A percentile compares a stretch with the other conserved stretches of the same genome.
Conservation (phyloP, 2,888 invertebrate species). For the Sycophila texana region DNA sequence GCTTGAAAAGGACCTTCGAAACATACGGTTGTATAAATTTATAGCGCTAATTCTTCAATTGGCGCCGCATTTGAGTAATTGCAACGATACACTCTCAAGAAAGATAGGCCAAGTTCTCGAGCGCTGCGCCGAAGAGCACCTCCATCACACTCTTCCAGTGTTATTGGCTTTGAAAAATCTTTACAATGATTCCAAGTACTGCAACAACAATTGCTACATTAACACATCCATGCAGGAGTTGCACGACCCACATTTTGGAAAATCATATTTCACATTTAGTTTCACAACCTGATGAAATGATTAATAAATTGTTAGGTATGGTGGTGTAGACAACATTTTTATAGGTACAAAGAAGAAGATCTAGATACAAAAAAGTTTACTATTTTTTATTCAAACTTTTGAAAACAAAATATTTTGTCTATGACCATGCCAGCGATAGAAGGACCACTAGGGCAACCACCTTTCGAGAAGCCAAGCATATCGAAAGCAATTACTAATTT, state of each 20-base stretch:
- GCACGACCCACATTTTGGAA: constrained; percentile 88
- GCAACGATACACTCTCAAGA: constrained; percentile 77
- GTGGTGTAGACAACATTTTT: constrained; percentile 95
- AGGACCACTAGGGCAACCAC: constrained; percentile 92
- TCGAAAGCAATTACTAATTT: constrained; percentile 95
- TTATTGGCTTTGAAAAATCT: constrained; percentile 86
- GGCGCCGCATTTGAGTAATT: constrained; percentile 84
- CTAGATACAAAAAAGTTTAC: constrained; percentile 93
- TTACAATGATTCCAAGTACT: constrained; percentile 78
- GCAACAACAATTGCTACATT: constrained; percentile 77
- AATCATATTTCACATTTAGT: constrained; percentile 90
- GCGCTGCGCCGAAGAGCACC: constrained; percentile 87
- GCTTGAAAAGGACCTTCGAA: constrained; percentile 76
- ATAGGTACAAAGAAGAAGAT: constrained; percentile 93
- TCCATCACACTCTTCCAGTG: constrained; percentile 91
- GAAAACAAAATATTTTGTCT: constrained; percentile 89
- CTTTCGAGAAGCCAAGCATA: constrained; percentile 95
- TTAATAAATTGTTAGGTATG: constrained; percentile 91
- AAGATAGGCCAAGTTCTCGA: constrained; percentile 81
- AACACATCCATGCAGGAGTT: constrained; percentile 90
- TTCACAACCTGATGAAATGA: constrained; percentile 85
- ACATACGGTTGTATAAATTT: constrained; percentile 89
- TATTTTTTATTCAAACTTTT: constrained; percentile 93
- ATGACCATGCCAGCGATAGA: constrained; percentile 89
- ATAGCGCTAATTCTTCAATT: constrained; percentile 91